Percentiles rank a stretch among this genome's conserved stretches.
phyloP scores from a whole-genome alignment of 2,797 vertebrate genomes.

The Oreochromis grahami region DNA sequence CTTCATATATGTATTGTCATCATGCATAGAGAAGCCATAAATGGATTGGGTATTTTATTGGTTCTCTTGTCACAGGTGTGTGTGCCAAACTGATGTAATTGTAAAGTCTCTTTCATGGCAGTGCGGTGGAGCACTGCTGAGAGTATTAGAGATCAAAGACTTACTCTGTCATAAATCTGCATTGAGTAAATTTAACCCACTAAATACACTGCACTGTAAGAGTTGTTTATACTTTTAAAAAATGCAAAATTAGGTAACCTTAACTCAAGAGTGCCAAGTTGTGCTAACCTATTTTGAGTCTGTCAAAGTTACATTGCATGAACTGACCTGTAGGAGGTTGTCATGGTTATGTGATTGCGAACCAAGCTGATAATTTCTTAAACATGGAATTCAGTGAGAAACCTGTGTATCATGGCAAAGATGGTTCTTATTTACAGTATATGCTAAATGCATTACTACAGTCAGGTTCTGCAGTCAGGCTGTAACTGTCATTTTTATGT shows the following conservation, averaged over 20 bases:
- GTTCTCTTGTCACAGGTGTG: constrained; percentile 30
- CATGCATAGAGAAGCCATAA: constrained; percentile 18
- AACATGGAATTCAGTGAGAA: too few relatives aligned
- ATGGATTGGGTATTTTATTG: constrained; percentile 11
- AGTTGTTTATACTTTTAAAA: background rate
- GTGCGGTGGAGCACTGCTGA: constrained; percentile 1
- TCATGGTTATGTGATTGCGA: background rate
- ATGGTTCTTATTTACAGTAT: too few relatives aligned
- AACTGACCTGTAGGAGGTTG: background rate
- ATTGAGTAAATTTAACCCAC: background rate
- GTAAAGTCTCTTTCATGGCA: constrained; percentile 53
- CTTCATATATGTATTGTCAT: constrained; percentile 26
- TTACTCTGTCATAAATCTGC: constrained; percentile 12
- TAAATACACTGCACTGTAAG: background rate
- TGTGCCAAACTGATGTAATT: constrained; percentile 57
- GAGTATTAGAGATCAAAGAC: constrained; percentile 46
- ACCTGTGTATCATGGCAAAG: too few relatives aligned
- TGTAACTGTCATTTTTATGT: background rate
- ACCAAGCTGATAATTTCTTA: background rate
- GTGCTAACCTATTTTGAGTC: background rate
- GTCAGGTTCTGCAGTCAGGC: background rate
- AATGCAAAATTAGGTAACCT: background rate
- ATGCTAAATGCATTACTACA: background rate
- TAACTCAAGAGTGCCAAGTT: background rate
- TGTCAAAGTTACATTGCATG: background rate